Evolutionary conservation across 2,888 invertebrate species (phyloP).

Genomic region (Torymus auratus): DNA sequence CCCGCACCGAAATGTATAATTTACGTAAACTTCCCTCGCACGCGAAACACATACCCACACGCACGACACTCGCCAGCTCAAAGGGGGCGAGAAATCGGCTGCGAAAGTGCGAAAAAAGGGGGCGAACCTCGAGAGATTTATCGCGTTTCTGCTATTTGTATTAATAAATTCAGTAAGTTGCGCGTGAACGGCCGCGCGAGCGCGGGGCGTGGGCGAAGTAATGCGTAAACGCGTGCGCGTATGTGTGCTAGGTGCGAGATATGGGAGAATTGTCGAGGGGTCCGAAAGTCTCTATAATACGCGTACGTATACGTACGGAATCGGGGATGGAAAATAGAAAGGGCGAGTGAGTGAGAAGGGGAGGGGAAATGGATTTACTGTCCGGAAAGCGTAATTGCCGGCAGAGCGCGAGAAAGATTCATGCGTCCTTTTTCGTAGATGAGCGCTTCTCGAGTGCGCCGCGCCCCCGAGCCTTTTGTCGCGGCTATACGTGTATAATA

Average conservation of each 20-base stretch:
- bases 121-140: too few species aligned
- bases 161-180: conserved; percentile 7
- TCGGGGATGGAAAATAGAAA: not conserved
- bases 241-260: not conserved
- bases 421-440: conserved; percentile 1
- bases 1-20: too few species aligned
- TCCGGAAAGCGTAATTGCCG: not conserved
- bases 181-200: not conserved
- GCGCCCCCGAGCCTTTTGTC: too few species aligned
- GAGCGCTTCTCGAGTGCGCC: not conserved
- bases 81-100: too few species aligned
- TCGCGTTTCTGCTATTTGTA: conserved; percentile 14
- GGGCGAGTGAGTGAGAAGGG: too few species aligned
- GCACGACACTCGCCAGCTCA: too few species aligned
- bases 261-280: not conserved
- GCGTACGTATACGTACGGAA: too few species aligned
- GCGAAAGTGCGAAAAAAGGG: too few species aligned
- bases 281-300: not conserved
- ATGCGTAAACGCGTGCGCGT: too few species aligned
- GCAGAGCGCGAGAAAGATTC: not conserved
- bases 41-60: too few species aligned
- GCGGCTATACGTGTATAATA: too few species aligned
- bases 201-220: not conserved
- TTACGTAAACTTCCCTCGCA: too few species aligned
- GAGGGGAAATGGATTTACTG: not conserved